Base-by-base conservation (phyloP, 1,140 invertebrate species). In the Drosophila simulans region DNA sequence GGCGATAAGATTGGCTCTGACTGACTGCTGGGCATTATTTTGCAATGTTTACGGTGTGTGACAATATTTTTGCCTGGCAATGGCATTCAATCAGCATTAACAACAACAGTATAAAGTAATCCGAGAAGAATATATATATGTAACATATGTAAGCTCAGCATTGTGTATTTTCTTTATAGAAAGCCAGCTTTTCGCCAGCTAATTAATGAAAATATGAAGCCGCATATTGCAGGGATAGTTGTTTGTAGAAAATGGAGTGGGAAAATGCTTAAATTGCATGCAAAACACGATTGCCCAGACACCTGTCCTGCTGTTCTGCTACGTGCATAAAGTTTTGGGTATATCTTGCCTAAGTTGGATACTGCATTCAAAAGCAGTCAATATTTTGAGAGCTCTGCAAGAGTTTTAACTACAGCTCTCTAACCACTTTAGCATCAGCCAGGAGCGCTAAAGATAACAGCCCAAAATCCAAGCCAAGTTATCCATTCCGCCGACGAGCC, bases 1-100 rank as follows among this genome's bases (percentile, higher is more conserved):
- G 2, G 45, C 84, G 83, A 86, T 86, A 88, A 86, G 83, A 79
- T 66, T 82, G 62, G 42, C 57, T 62, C 57, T 62, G 48, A 75
- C 51, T 57, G 54, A 63, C 57, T 72, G 55, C 48, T 17, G 1
- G 48, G 37, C 53, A 72, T 60, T 82, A 45, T 52, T 69, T 55
- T 74, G 69, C 43, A 48, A 55, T 74, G 71, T 64, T 74, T 74
- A 74, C 53, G 70, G 43, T 54, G 70, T 74, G 71, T 74, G 70
- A 64, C 71, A 74, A 74, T 64, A 74, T 74, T 74, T 73, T 74
- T 56, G 15, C 12, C 13, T 8, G 17, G 2, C 34, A 25, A n/a
- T 13, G 63, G 13, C 15, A n/a, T 0, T n/a, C 35, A 7, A 10
- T 12, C 2, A 13, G 48, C 13, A 27, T 37, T 31, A 25, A 22